Evolutionary conservation across 2,888 invertebrate species (phyloP), one percentile per base, ranked within the genome.

Genomic region (Meta bourneti): DNA sequence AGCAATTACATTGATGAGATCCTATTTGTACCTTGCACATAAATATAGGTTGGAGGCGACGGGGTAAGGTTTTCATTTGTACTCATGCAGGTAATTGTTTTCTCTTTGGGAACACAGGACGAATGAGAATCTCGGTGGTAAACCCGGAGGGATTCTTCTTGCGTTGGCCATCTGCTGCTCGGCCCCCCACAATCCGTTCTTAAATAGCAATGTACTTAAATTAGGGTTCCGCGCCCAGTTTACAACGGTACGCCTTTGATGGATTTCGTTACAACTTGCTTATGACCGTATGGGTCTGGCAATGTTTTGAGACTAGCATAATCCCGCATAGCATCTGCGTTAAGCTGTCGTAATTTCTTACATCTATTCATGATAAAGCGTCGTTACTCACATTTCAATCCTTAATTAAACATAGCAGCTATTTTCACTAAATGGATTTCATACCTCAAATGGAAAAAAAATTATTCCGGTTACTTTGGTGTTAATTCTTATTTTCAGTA

Each of bases 51-150:
- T 79, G 75, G 61, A 7, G 74, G 19, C 34, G 51, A 78, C 77
- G 70, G 70, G 77, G 71, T 54, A 71, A 52, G 70, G 72, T n/a
- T n/a, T 61, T 72, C 51, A 51, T 75, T 83, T 75, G 81, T 52
- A 52, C 71, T 70, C 54, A 72, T 72, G 78, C 49, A 48, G 7
- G 79, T 84, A 83, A 79, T 90, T 90, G 84, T 90, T 90, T 90
- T 79, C 16, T 61, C 74, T 84, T 84, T 78, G 7, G n/a, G 71
- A 19, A 78, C 89, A 49, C 83, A 54, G 11, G 9, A 49, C 78
- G 77, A 84, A 84, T 78, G 52, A 51, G 20, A 79, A 83, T 84
- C 79, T 70, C 8, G 0, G 49, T 54, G 49, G n/a, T 16, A 7
- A 52, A 54, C 75, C 84, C 34, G 54, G 51, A 84, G 84, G 84